Conservation (phyloP, 2,888 invertebrate genomes). For the Aleiodes leptofemur region DNA sequence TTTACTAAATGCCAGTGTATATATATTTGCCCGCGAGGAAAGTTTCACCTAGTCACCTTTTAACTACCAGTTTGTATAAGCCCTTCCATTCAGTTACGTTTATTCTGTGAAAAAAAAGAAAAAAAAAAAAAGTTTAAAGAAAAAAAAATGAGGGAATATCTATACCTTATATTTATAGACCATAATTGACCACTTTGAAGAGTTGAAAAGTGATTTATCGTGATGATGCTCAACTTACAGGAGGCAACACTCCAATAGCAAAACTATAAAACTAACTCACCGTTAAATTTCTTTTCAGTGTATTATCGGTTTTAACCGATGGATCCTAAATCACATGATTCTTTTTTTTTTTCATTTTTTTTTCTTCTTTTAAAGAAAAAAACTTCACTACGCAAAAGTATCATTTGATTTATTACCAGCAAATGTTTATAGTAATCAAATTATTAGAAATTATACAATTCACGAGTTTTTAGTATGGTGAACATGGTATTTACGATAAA, state of each 20-base stretch:
- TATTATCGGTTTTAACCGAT: slow-evolving; percentile 8
- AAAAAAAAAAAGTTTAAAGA: too few species aligned
- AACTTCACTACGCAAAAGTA: background rate
- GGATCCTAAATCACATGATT: slow-evolving; percentile 24
- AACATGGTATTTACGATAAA: background rate
- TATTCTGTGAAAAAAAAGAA: background rate
- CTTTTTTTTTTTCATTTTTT: background rate
- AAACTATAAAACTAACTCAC: slow-evolving; percentile 28
- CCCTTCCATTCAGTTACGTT: slow-evolving; percentile 10
- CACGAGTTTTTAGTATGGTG: background rate
- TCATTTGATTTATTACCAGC: slow-evolving; percentile 40
- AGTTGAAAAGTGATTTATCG: slow-evolving; percentile 57
- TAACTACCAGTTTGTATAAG: slow-evolving; percentile 12
- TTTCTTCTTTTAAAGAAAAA: too few species aligned
- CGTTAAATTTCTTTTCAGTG: slow-evolving; percentile 10
- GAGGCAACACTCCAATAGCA: slow-evolving; percentile 21
- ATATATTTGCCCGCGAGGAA: slow-evolving; percentile 30
- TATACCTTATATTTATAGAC: slow-evolving; percentile 59
- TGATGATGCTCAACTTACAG: slow-evolving; percentile 40
- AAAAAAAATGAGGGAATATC: background rate
- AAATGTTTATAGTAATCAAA: slow-evolving; percentile 38
- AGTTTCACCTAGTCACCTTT: slow-evolving; percentile 43
- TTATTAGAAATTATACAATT: slow-evolving; percentile 21
- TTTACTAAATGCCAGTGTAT: slow-evolving; percentile 37
- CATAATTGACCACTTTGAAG: slow-evolving; percentile 58